A percentile compares a stretch with the other conserved stretches of the same genome.
Conservation (phyloP, 1,140 invertebrate genomes). For the Neodiprion fabricii region DNA sequence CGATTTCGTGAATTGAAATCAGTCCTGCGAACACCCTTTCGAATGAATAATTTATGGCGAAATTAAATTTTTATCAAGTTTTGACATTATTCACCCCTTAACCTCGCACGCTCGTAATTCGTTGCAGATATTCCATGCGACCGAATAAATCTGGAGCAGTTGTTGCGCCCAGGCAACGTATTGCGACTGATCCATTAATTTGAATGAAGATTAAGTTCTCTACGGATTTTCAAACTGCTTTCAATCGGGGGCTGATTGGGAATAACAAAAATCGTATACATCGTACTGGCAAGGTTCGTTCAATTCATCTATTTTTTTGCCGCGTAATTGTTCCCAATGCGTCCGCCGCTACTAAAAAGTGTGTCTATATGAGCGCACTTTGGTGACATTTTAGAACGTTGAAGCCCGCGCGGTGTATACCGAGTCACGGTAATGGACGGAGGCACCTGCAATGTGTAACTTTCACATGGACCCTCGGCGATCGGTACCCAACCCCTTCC, state of each 20-base stretch:
- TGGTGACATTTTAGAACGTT: conserved; percentile 7
- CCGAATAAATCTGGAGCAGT: conserved; percentile 43
- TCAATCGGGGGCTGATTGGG: not conserved
- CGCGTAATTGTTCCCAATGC: too few relatives aligned
- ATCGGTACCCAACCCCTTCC: conserved; percentile 13
- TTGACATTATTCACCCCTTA: conserved; percentile 38
- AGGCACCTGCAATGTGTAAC: conserved; percentile 9
- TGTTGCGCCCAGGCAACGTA: conserved; percentile 36
- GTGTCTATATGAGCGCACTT: not conserved
- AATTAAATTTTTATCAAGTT: conserved; percentile 23
- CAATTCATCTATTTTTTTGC: too few relatives aligned
- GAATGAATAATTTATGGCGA: conserved; percentile 32
- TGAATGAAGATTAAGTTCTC: conserved; percentile 1
- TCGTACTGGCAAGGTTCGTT: not conserved
- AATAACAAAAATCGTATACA: not conserved
- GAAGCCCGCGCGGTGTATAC: not conserved
- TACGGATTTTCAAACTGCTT: not conserved
- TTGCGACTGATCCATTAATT: conserved; percentile 36
- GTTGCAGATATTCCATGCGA: conserved; percentile 20
- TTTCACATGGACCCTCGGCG: conserved; percentile 13
- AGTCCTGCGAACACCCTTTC: not conserved
- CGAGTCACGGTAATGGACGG: conserved; percentile 1
- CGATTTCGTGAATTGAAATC: too few relatives aligned
- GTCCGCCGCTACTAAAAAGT: not conserved
- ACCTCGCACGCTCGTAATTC: conserved; percentile 27